Evolutionary conservation across 2,113 vertebrate species (phyloP).

Genomic region (Chrysemys picta): DNA sequence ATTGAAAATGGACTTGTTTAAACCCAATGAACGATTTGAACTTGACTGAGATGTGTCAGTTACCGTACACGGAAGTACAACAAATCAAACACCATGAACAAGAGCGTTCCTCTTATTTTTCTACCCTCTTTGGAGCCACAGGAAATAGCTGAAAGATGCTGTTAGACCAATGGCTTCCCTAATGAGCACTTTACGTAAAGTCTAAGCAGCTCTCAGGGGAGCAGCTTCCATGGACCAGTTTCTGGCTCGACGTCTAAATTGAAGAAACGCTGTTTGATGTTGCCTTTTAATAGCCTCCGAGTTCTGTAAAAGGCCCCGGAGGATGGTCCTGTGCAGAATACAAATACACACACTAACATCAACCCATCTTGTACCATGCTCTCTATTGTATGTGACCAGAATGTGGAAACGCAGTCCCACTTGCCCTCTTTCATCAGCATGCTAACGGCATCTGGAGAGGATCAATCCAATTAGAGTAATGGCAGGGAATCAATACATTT

Average conservation of each 20-base stretch:
- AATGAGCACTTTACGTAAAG: neutral
- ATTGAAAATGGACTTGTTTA: neutral
- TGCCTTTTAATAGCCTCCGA: neutral
- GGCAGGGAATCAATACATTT: fast-evolving
- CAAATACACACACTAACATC: neutral
- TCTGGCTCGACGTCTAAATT: neutral
- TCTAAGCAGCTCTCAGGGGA: slow-evolving; percentile 20
- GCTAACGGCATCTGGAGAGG: neutral
- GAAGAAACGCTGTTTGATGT: neutral
- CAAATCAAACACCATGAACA: neutral
- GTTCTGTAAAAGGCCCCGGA: neutral
- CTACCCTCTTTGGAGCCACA: neutral
- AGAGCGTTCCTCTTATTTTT: neutral
- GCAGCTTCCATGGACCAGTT: neutral
- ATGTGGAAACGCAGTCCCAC: neutral
- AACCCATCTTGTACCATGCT: neutral
- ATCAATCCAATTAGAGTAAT: neutral
- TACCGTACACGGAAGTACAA: neutral
- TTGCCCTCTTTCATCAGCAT: neutral
- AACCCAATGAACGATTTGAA: neutral
- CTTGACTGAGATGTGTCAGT: neutral
- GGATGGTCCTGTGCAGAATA: neutral
- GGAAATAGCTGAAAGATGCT: neutral
- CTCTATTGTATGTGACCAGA: neutral
- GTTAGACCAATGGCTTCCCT: neutral